Percentiles rank a stretch among this genome's conserved stretches.
phyloP scores from a whole-genome alignment of 2,797 vertebrate species.

The Liasis olivaceus region DNA sequence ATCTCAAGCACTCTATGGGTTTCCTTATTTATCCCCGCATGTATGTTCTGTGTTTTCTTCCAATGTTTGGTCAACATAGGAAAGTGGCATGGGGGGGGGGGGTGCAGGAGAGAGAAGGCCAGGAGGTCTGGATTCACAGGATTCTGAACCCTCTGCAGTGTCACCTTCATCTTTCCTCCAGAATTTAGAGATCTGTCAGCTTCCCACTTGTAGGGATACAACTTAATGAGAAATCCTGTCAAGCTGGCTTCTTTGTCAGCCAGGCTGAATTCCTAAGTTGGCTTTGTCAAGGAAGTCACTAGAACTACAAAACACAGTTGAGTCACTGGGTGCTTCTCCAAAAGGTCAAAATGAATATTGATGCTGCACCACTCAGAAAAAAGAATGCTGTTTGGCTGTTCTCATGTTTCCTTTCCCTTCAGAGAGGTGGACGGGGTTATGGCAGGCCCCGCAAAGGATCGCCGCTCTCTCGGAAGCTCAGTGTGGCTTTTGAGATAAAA shows the following conservation, averaged over 20 bases:
- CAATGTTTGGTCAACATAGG: not conserved
- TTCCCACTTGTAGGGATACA: not conserved
- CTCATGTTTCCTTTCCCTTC: no score
- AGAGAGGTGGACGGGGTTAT: not conserved
- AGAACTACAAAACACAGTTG: not conserved
- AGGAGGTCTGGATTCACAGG: not conserved
- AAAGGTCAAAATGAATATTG: not conserved
- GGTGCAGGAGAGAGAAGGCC: not conserved
- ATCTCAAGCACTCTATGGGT: constrained; percentile 8
- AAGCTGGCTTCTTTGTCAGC: constrained; percentile 4
- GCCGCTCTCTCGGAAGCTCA: not conserved
- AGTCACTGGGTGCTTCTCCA: rapidly evolving
- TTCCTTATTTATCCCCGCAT: constrained; percentile 13
- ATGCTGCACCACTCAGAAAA: not conserved
- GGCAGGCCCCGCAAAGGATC: not conserved
- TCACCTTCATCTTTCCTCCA: not conserved
- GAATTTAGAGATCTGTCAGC: not conserved
- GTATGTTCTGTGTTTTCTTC: not conserved
- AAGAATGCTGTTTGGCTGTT: not conserved
- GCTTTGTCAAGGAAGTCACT: rapidly evolving
- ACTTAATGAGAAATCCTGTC: not conserved
- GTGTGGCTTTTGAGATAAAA: not conserved
- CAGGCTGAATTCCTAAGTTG: rapidly evolving
- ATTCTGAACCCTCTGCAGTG: not conserved
- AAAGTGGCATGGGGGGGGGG: not conserved